A percentile compares a stretch with the other conserved stretches of the same genome.
phyloP scores from a whole-genome alignment of 1,140 invertebrate species.

The Drusus annulatus region DNA sequence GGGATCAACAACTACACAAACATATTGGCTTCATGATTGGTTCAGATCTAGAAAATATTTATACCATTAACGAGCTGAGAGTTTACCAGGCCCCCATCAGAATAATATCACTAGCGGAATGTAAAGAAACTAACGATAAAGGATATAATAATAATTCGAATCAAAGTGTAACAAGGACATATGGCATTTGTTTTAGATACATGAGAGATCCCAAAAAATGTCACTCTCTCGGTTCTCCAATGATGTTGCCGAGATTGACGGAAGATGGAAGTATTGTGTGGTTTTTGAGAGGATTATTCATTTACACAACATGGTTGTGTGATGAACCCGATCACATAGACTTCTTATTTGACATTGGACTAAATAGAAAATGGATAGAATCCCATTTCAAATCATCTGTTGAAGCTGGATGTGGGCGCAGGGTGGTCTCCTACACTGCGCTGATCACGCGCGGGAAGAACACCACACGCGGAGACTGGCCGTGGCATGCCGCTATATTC shows the following conservation, averaged over 20 bases:
- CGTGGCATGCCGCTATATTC: conserved; percentile 51
- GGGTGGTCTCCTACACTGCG: conserved; percentile 36
- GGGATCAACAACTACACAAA: conserved; percentile 27
- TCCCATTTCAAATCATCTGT: conserved; percentile 51
- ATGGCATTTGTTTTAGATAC: not conserved
- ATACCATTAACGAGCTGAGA: conserved; percentile 18
- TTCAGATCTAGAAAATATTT: conserved; percentile 31
- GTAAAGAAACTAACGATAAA: conserved; percentile 8
- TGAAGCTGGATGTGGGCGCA: conserved; percentile 42
- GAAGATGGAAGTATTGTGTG: conserved; percentile 49
- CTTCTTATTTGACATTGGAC: conserved; percentile 1
- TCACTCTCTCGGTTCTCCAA: conserved; percentile 44
- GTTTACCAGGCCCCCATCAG: conserved; percentile 47
- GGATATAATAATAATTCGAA: not conserved
- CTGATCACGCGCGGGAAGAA: conserved; percentile 31
- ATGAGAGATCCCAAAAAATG: conserved; percentile 38
- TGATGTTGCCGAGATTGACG: conserved; percentile 50
- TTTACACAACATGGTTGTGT: conserved; percentile 33
- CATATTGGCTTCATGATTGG: conserved; percentile 46
- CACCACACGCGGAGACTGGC: conserved; percentile 49
- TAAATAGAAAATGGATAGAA: conserved; percentile 44
- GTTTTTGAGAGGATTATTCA: conserved; percentile 46
- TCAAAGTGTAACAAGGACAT: not conserved
- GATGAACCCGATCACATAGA: not conserved
- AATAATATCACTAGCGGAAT: conserved; percentile 18